These are phyloP conservation scores for Anagyrus pseudococci DNA, from an alignment of 2,888 invertebrate genomes.

Conservation along the genomic window DNA sequence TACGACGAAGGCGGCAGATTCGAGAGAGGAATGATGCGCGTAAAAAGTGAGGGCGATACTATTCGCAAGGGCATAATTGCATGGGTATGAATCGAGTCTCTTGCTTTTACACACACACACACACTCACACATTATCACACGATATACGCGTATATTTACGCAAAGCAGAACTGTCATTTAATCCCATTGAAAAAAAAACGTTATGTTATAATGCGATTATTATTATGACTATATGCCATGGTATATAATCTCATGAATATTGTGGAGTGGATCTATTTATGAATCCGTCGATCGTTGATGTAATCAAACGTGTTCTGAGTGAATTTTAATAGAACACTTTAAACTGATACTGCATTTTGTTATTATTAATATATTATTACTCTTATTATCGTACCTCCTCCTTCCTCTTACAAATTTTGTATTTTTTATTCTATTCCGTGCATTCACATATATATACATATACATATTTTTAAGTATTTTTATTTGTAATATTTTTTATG, in stretches of 20 bases:
- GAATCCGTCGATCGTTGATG: constrained; percentile 57
- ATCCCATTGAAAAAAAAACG: constrained; percentile 21
- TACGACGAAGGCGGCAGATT: constrained; percentile 27
- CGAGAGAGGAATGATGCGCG: not conserved
- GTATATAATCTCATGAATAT: constrained; percentile 52
- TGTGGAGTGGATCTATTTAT: constrained; percentile 55
- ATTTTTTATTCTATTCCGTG: not conserved
- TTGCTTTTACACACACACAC: too few relatives aligned
- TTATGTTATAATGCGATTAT: constrained; percentile 39
- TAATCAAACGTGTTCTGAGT: constrained; percentile 58
- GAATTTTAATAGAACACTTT: constrained; percentile 58
- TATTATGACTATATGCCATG: constrained; percentile 44
- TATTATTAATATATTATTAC: too few relatives aligned
- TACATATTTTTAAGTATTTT: not conserved
- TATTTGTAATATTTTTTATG: not conserved
- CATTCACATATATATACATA: not conserved
- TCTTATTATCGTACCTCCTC: constrained; percentile 15
- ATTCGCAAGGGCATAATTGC: too few relatives aligned
- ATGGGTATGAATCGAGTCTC: too few relatives aligned
- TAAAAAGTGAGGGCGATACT: constrained; percentile 2
- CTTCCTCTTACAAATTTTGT: not conserved
- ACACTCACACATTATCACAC: too few relatives aligned
- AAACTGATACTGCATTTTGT: constrained; percentile 42
- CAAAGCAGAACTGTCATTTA: constrained; percentile 22
- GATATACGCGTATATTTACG: not conserved